phyloP scores from a whole-genome alignment of 2,797 vertebrate species.

The Molossus molossus region DNA sequence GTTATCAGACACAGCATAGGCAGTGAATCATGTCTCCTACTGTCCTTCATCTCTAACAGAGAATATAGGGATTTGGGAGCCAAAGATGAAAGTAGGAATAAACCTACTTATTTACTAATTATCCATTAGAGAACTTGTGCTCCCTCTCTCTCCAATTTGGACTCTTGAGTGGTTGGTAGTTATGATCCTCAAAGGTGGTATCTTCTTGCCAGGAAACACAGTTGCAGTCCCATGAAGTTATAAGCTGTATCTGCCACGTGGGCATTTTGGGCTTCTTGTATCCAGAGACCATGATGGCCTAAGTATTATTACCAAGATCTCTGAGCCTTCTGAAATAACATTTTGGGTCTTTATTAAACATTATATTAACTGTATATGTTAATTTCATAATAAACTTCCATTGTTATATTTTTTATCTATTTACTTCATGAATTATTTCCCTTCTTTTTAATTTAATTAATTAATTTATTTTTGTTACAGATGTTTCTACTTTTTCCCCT shows the following conservation, averaged over 20 bases:
- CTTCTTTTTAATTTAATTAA: no score
- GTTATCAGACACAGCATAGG: neutral
- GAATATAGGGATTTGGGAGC: neutral
- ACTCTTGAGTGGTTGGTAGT: neutral
- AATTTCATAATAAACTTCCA: no score
- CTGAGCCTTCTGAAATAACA: neutral
- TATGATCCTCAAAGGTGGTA: neutral
- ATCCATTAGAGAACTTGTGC: neutral
- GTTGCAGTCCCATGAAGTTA: neutral
- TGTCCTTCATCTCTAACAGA: neutral
- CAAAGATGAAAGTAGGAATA: neutral
- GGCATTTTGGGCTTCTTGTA: neutral
- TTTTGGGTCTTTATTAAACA: neutral
- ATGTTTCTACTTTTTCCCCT: no score
- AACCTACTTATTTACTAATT: neutral
- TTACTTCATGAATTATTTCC: no score
- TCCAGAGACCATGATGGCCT: neutral
- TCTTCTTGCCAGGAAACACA: neutral
- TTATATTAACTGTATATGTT: no score
- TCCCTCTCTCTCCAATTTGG: neutral
- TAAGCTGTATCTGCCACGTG: neutral
- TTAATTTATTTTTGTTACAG: no score
- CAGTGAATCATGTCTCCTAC: neutral
- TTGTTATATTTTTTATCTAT: no score
- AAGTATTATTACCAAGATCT: neutral